phyloP scores from a whole-genome alignment of 2,888 invertebrate genomes.

The Tipula lateralis region DNA sequence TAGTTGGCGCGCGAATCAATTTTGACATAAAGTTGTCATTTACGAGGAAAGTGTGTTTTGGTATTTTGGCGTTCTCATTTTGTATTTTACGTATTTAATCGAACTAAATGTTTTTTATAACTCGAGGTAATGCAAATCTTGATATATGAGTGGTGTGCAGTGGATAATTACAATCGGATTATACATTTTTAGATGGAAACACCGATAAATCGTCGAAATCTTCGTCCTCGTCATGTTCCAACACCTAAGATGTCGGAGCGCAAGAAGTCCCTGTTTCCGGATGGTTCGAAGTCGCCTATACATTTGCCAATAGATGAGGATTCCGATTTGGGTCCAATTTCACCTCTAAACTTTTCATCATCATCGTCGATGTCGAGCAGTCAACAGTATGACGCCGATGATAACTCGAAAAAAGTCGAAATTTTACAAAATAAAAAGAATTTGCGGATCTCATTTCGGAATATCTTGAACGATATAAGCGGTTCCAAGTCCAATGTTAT shows the following conservation, averaged over 20 bases:
- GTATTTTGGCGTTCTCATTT: background rate
- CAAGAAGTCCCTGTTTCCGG: constrained; percentile 59
- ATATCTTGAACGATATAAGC: background rate
- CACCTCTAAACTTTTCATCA: constrained; percentile 53
- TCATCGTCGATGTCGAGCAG: constrained; percentile 36
- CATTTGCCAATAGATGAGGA: constrained; percentile 29
- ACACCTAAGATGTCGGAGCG: constrained; percentile 60
- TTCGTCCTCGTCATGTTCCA: constrained; percentile 40
- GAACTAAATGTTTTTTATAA: background rate
- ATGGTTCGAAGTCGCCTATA: constrained; percentile 25
- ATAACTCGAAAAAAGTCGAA: background rate
- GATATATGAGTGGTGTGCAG: background rate
- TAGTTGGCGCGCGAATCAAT: background rate
- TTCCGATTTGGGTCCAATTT: constrained; percentile 56
- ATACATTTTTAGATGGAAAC: constrained; percentile 42
- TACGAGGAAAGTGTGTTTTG: background rate
- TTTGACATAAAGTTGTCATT: background rate
- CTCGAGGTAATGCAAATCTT: background rate
- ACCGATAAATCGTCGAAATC: constrained; percentile 39
- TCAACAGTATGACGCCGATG: background rate
- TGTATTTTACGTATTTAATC: background rate
- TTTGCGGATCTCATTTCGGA: background rate
- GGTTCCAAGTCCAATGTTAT: background rate
- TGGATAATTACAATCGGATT: background rate
- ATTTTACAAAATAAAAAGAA: background rate